Base-by-base conservation (phyloP, 2,888 invertebrate species). In the Nemotelus nigrinus region DNA sequence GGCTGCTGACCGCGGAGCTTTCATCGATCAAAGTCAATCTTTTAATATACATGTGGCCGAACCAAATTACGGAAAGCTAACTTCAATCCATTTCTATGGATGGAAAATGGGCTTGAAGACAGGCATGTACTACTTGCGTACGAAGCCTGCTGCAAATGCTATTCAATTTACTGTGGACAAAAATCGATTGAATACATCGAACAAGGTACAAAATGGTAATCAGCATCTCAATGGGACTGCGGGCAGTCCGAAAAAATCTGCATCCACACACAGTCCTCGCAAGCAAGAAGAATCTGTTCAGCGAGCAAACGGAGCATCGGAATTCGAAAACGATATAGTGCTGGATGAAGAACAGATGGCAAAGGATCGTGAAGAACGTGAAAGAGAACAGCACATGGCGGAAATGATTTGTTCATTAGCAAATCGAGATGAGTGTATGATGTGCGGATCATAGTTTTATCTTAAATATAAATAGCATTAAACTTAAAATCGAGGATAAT, bases 121-220 rank as follows among this genome's bases (percentile, higher is more conserved):
- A 1, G 99, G 99, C 72, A 98, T 99, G 98, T 99, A 99, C 87
- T 99, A 99, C 86, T 89, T 99, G 81, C 91, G 98, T 71, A 98
- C 98, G 0, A 98, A 97, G 85, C 96, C 99, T 4, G 99, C 99
- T 0, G 97, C 95, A 2, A 94, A 96, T 86, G 97, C 99, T 3
- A 96, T 99, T 82, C 97, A 99, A 85, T 99, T 99, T 86, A 99
- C 99, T 0, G 97, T 99, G 0, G 97, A 99, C 87, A 98, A 98
- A 85, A 88, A 90, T 0, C 92, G 91, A 83, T 85, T 93, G 44
- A 85, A 85, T 0, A 48, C 77, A 25, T 48, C 64, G 7, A 60
- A 60, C 60, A 57, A 68, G 58, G 48, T 55, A 39, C n/a, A 3
- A n/a, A 72, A 72, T 45, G 60, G 63, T 2, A 72, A n/a, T 44